A percentile compares a stretch with the other conserved stretches of the same genome.
Evolutionary conservation across 2,888 invertebrate species (phyloP).

Genomic region (Dione juno): DNA sequence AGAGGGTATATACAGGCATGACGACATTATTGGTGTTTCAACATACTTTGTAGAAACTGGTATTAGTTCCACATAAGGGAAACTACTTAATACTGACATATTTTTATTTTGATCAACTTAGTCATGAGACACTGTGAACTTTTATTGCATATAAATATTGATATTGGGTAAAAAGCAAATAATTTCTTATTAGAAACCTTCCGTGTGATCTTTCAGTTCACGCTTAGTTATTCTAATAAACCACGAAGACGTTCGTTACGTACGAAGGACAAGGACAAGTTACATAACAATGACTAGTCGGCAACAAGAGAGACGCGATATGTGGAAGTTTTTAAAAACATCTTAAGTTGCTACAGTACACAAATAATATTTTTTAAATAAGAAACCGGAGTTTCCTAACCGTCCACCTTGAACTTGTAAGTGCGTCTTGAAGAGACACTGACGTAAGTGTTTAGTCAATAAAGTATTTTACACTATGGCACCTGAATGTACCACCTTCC

Average conservation of each 20-base stretch:
- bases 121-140: neutral
- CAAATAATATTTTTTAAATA: constrained; percentile 10
- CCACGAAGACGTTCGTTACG: neutral
- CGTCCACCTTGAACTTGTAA: constrained; percentile 73
- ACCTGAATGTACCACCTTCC: constrained; percentile 59
- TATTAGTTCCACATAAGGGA: constrained; percentile 6
- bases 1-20: constrained; percentile 52
- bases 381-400: constrained; percentile 30
- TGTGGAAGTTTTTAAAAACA: neutral
- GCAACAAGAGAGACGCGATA: neutral
- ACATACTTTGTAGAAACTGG: constrained; percentile 18
- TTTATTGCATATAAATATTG: neutral
- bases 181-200: neutral
- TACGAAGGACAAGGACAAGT: neutral
- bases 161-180: neutral
- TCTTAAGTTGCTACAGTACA: neutral
- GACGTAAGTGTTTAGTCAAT: constrained; percentile 75
- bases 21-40: constrained; percentile 44
- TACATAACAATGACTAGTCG: neutral
- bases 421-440: constrained; percentile 60
- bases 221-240: neutral
- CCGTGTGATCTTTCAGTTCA: neutral
- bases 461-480: constrained; percentile 67
- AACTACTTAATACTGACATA: neutral
- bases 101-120: neutral